Conservation (phyloP, 2,113 vertebrate genomes). For the Mustela nigripes region DNA sequence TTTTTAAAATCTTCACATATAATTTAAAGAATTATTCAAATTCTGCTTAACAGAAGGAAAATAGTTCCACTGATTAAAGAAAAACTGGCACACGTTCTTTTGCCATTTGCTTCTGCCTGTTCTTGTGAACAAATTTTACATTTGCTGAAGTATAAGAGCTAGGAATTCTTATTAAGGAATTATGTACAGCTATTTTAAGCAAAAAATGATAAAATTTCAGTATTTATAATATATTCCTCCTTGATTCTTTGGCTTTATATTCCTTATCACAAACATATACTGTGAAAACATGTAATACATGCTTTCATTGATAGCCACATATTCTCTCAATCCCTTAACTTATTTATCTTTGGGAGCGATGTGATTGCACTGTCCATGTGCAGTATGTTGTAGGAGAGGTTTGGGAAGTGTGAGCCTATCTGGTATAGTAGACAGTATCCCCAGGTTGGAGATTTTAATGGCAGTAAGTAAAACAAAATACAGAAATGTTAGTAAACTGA, state of each 20-base stretch:
- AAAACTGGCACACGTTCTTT: neutral
- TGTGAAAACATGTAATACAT: neutral
- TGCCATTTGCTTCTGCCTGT: neutral
- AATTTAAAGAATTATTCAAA: neutral
- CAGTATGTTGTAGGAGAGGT: neutral
- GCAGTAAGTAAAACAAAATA: neutral
- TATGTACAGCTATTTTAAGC: neutral
- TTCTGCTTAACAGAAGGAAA: slow-evolving; percentile 19
- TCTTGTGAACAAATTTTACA: neutral
- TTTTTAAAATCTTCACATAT: neutral
- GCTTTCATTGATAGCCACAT: neutral
- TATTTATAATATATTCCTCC: neutral
- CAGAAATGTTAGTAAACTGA: neutral
- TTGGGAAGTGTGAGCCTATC: neutral
- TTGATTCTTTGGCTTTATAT: neutral
- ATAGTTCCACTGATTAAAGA: neutral
- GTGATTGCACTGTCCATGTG: neutral
- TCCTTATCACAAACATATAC: neutral
- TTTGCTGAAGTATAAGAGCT: neutral
- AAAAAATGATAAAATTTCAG: neutral
- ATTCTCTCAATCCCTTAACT: neutral
- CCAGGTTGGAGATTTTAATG: neutral
- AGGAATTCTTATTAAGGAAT: neutral
- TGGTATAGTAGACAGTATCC: neutral
- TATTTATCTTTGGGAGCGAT: neutral